Evolutionary conservation across 2,888 invertebrate genomes (phyloP), one percentile per base, ranked within the genome.

Genomic region (Tachina grossa): DNA sequence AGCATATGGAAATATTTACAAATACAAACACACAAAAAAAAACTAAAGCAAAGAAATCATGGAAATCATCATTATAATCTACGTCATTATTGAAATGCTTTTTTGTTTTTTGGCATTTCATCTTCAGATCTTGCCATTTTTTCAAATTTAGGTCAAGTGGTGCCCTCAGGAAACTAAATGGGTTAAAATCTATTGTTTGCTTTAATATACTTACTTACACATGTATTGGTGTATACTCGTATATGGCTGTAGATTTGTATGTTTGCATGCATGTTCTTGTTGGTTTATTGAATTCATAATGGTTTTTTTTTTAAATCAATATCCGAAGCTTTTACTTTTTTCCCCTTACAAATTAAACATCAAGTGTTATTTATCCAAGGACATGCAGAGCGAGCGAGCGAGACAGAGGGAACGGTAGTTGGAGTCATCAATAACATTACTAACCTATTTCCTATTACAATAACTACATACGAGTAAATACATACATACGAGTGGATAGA

Each of bases 91-190:
- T 66, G 77, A 53, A 61, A 77, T 77, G 76, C 22, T 51, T 14
- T 45, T 53, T 19, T 51, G 5, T 39, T 45, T 61, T 53, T 75
- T 69, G 49, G 16, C 31, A 76, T 69, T 69, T 78, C 69, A 69
- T 47, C 47, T 63, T 47, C 5, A 53, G 41, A 45, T 69, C 51
- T 71, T 71, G 49, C 31, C 1, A 63, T 83, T 66, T 83, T 31
- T 31, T 51, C 41, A 51, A 43, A 74, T 77, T 45, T 77, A 68
- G 84, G 81, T 84, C 84, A 69, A 84, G 77, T 84, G 55, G 55
- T 81, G 81, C 81, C 77, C 77, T 77, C 74, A 68, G 81, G 47
- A 77, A 47, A 76, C 39, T 47, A 74, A 78, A 65, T 68, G 19
- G 65, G 19, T 72, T 53, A 59, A 55, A 71, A 31, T 79, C 71